These are phyloP conservation scores for Chaetorhynchus papuensis DNA, from an alignment of 2,113 vertebrate genomes.

Conservation along the genomic window DNA sequence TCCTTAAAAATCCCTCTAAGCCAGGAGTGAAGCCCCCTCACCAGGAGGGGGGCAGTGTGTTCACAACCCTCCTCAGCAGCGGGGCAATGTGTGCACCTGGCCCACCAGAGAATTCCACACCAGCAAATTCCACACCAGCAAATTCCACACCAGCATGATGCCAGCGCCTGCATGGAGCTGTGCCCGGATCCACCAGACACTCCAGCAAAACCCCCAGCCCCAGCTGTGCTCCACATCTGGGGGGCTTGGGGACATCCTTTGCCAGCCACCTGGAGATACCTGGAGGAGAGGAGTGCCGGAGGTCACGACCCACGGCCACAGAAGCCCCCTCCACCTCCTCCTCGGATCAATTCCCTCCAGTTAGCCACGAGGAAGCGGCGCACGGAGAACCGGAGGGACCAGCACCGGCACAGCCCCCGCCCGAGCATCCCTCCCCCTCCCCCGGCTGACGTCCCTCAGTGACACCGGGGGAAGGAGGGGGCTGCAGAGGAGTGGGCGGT, in stretches of 20 bases:
- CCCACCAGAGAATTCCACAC: neutral
- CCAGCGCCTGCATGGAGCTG: accelerated
- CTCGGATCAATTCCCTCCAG: neutral
- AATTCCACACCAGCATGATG: neutral
- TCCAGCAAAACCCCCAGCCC: neutral
- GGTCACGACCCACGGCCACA: neutral
- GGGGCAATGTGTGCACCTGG: accelerated
- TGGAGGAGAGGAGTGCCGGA: neutral
- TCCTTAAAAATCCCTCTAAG: neutral
- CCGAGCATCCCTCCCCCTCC: neutral
- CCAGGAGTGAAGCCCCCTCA: neutral
- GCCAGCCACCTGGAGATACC: neutral
- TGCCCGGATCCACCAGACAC: accelerated
- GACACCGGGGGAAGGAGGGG: neutral
- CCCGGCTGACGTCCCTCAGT: neutral
- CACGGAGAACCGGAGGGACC: neutral
- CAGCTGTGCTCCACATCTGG: neutral
- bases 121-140: neutral
- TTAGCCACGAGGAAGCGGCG: neutral
- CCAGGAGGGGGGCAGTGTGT: accelerated
- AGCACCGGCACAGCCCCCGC: neutral
- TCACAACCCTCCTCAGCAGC: neutral
- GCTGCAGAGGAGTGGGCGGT: neutral
- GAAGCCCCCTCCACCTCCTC: neutral
- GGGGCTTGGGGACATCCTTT: neutral